Conservation (phyloP, 2,888 invertebrate genomes). For the Cephalotes varians region DNA sequence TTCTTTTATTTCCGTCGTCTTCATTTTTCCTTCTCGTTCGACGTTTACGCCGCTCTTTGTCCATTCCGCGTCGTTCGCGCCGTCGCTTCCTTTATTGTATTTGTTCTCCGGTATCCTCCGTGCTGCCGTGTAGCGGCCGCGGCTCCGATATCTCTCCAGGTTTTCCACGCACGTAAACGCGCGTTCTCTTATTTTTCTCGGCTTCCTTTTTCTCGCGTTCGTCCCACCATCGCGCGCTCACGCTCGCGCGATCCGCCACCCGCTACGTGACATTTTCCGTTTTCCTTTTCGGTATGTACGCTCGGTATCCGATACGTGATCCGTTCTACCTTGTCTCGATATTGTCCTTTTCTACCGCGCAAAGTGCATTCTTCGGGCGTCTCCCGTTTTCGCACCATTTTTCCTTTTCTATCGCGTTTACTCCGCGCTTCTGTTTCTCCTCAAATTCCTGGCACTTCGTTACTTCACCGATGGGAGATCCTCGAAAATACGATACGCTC, state of each 20-base stretch:
- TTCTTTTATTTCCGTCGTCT: slow-evolving; percentile 35
- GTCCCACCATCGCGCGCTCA: not conserved
- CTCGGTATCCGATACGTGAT: slow-evolving; percentile 43
- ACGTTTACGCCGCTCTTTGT: slow-evolving; percentile 48
- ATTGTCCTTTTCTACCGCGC: slow-evolving; percentile 39
- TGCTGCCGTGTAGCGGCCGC: not conserved
- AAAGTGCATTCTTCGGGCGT: slow-evolving; percentile 45
- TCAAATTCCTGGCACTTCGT: slow-evolving; percentile 45
- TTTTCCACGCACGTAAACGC: slow-evolving; percentile 49
- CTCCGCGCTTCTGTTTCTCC: not conserved
- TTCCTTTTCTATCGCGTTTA: not conserved
- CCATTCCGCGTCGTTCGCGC: slow-evolving; percentile 43
- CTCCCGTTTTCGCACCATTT: slow-evolving; percentile 17
- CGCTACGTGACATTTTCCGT: slow-evolving; percentile 49
- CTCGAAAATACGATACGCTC: slow-evolving; percentile 52
- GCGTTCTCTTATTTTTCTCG: slow-evolving; percentile 48
- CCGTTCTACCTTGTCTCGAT: slow-evolving; percentile 37
- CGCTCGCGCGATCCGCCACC: not conserved
- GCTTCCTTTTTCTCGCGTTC: slow-evolving; percentile 30
- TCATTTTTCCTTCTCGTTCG: slow-evolving; percentile 50
- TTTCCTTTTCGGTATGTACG: slow-evolving; percentile 51
- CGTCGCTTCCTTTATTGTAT: slow-evolving; percentile 53
- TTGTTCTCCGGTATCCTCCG: slow-evolving; percentile 39
- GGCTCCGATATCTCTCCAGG: slow-evolving; percentile 29
- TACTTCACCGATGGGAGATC: slow-evolving; percentile 29